Evolutionary conservation across 2,113 vertebrate genomes (phyloP).

Genomic region (Corythaeola cristata): DNA sequence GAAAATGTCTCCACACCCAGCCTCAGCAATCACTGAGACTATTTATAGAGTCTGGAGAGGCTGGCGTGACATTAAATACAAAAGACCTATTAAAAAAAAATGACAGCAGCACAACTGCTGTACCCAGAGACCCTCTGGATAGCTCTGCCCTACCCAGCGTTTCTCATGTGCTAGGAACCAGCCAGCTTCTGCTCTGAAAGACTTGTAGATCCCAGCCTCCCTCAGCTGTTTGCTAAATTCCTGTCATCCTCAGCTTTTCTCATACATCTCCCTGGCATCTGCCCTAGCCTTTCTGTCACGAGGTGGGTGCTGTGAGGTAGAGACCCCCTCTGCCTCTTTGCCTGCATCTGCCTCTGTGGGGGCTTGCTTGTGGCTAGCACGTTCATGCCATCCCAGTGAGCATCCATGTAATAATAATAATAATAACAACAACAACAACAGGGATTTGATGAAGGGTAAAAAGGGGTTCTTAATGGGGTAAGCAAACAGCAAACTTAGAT

Average conservation of each 20-base stretch:
- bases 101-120: neutral
- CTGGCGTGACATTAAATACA: neutral
- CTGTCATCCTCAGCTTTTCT: neutral
- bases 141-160: neutral
- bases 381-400: neutral
- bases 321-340: neutral
- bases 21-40: neutral
- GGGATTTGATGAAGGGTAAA: neutral
- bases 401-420: neutral
- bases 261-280: neutral
- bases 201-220: neutral
- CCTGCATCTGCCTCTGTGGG: neutral
- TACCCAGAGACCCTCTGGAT: neutral
- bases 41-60: neutral
- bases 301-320: neutral
- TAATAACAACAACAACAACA: neutral
- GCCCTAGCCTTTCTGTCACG: neutral
- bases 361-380: neutral
- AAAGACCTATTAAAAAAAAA: neutral
- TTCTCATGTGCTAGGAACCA: neutral
- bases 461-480: neutral
- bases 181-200: neutral
- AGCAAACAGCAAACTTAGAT: neutral
- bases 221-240: neutral
- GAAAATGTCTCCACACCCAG: neutral